A percentile compares a stretch with the other conserved stretches of the same genome.
phyloP scores from a whole-genome alignment of 2,888 invertebrate genomes.

The Athalia circularis region DNA sequence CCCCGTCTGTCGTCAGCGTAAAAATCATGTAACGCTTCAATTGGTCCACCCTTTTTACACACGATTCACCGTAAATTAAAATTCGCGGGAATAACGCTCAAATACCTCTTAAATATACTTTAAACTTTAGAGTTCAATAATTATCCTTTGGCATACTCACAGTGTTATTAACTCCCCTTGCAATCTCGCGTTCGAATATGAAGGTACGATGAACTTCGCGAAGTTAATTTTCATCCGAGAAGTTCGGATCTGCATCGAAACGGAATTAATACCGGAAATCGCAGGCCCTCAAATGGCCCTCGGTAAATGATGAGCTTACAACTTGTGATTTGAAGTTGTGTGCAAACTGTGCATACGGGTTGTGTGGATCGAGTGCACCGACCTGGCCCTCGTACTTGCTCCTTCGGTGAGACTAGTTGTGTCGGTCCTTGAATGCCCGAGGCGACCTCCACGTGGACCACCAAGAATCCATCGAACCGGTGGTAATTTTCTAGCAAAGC shows the following conservation, averaged over 20 bases:
- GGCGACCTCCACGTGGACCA: constrained; percentile 46
- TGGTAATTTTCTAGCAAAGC: constrained; percentile 57
- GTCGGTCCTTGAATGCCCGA: constrained; percentile 46
- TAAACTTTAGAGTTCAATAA: neutral
- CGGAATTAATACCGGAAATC: too few relatives aligned
- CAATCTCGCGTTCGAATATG: neutral
- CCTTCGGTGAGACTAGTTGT: constrained; percentile 46
- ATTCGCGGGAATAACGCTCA: too few relatives aligned
- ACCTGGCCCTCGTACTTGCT: constrained; percentile 36
- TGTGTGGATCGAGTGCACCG: constrained; percentile 37
- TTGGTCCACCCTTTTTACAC: too few relatives aligned
- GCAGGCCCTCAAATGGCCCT: neutral
- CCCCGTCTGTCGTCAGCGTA: too few relatives aligned
- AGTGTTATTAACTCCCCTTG: neutral
- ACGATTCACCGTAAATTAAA: too few relatives aligned
- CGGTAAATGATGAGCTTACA: constrained; percentile 5
- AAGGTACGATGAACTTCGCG: neutral
- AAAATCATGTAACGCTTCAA: too few relatives aligned
- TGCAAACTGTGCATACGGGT: constrained; percentile 44
- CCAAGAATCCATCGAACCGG: constrained; percentile 60
- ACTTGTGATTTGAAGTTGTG: constrained; percentile 42
- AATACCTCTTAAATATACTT: neutral
- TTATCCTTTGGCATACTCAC: neutral
- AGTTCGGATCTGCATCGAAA: too few relatives aligned
- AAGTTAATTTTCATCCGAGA: too few relatives aligned